A percentile compares a stretch with the other conserved stretches of the same genome.
phyloP scores from a whole-genome alignment of 2,113 vertebrate species.

The Rattus norvegicus region DNA sequence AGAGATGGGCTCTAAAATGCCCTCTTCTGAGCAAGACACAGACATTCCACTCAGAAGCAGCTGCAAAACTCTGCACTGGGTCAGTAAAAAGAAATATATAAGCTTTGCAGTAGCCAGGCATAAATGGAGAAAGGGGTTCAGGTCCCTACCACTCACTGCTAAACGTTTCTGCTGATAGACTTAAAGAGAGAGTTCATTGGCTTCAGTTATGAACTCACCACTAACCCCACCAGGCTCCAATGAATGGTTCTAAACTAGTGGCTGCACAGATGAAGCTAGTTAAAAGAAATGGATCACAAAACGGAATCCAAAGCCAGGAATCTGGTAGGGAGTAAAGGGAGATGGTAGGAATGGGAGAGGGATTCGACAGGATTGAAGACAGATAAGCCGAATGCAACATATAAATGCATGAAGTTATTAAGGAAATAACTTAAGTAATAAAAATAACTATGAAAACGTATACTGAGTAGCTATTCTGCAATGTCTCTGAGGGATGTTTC shows the following conservation, averaged over 20 bases:
- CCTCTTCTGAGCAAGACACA: background rate
- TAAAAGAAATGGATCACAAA: background rate
- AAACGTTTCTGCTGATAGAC: background rate
- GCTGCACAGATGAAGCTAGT: background rate
- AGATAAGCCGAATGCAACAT: background rate
- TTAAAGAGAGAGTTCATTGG: background rate
- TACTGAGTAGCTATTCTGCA: background rate
- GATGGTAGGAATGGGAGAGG: background rate
- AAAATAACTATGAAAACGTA: background rate
- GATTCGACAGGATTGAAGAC: accelerated
- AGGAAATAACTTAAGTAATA: background rate
- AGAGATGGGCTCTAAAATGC: background rate
- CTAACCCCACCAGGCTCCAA: too few relatives aligned
- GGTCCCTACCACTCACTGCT: background rate
- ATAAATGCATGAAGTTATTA: background rate
- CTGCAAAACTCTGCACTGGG: background rate
- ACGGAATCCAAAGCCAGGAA: background rate
- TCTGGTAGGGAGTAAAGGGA: background rate
- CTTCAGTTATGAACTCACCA: background rate
- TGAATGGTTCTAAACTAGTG: background rate
- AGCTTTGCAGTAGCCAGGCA: background rate
- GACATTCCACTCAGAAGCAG: background rate
- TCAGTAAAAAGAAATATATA: too few relatives aligned
- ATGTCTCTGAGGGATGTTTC: background rate
- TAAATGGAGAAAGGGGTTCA: background rate